phyloP scores from a whole-genome alignment of 2,888 invertebrate species.

The Polylopha cassiicola region DNA sequence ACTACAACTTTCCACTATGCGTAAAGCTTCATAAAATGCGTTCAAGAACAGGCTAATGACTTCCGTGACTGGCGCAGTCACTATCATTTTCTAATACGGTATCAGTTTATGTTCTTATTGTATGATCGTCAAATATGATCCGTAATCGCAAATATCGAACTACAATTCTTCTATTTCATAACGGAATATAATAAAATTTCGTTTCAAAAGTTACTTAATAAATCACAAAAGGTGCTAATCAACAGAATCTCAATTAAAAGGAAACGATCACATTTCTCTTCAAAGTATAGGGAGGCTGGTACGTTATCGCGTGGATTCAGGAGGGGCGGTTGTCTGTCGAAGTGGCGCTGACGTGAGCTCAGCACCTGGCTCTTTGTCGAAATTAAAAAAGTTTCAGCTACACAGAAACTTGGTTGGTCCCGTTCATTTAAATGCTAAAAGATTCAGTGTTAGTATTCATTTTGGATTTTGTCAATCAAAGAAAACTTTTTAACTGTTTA shows the following conservation, averaged over 20 bases:
- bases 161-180: constrained; percentile 13
- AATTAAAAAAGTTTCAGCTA: constrained; percentile 73
- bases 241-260: constrained; percentile 51
- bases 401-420: constrained; percentile 55
- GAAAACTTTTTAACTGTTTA: constrained; percentile 49
- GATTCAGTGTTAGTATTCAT: constrained; percentile 66
- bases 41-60: constrained; percentile 12
- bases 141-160: not conserved
- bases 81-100: not conserved
- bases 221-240: constrained; percentile 29
- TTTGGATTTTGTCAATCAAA: constrained; percentile 65
- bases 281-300: constrained; percentile 24
- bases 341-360: constrained; percentile 55
- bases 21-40: constrained; percentile 7
- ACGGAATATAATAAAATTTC: constrained; percentile 2
- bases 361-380: constrained; percentile 69
- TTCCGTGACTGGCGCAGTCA: constrained; percentile 6
- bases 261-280: constrained; percentile 45
- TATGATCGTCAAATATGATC: not conserved
- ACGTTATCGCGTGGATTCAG: constrained; percentile 50
- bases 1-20: constrained; percentile 9
- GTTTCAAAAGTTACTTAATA: constrained; percentile 19
- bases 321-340: constrained; percentile 56
- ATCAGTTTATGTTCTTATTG: not conserved
- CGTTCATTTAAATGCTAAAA: constrained; percentile 71